phyloP scores from a whole-genome alignment of 2,888 invertebrate genomes.

The Scaptomyza reducta region DNA sequence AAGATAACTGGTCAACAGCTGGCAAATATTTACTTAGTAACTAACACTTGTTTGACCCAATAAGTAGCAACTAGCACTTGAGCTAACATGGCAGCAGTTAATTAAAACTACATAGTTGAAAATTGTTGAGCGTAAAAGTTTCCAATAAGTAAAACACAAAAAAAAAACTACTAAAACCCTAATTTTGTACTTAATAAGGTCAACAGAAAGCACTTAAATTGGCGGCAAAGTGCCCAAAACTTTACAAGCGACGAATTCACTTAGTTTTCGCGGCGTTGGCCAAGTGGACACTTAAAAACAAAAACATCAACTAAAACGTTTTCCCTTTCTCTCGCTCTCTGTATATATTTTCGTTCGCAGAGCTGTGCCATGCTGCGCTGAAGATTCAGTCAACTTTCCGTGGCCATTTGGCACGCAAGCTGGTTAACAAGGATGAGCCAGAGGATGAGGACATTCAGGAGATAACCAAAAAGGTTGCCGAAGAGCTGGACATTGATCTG shows the following conservation, averaged over 20 bases:
- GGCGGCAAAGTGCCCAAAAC: conserved; percentile 18
- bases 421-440: conserved; percentile 85
- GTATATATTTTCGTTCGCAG: conserved; percentile 85
- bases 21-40: conserved; percentile 1
- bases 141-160: conserved; percentile 18
- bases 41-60: not conserved
- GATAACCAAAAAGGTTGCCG: conserved; percentile 87
- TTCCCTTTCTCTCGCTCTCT: not conserved
- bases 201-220: conserved; percentile 29
- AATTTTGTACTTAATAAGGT: conserved; percentile 15
- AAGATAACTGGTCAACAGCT: not conserved
- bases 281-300: conserved; percentile 35
- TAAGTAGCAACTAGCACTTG: conserved; percentile 1
- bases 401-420: conserved; percentile 94
- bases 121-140: conserved; percentile 56
- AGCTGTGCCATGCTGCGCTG: conserved; percentile 92
- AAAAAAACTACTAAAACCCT: not conserved
- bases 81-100: conserved; percentile 21
- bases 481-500: conserved; percentile 93
- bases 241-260: conserved; percentile 33
- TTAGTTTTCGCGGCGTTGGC: conserved; percentile 8
- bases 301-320: conserved; percentile 4
- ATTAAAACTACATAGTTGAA: conserved; percentile 55
- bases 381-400: conserved; percentile 97
- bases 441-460: conserved; percentile 85